phyloP scores from a whole-genome alignment of 2,888 invertebrate species.

The Trisateles emortualis region DNA sequence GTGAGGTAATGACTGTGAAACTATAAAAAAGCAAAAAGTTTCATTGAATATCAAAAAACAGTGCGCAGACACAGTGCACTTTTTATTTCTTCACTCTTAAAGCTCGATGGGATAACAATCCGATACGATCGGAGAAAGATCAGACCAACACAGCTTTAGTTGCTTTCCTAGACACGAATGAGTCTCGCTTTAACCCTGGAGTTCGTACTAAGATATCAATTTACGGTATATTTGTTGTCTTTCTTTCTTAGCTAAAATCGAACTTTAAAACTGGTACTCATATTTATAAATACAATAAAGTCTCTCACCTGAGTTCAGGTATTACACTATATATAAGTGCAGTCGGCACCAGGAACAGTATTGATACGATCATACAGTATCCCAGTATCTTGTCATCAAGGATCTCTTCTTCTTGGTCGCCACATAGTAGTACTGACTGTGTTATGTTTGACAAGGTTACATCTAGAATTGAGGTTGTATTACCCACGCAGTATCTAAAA shows the following conservation, averaged over 20 bases:
- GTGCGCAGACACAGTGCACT: too few relatives aligned
- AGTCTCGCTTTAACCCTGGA: too few relatives aligned
- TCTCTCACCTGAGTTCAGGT: constrained; percentile 65
- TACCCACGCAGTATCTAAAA: constrained; percentile 67
- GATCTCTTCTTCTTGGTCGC: constrained; percentile 44
- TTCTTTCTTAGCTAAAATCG: too few relatives aligned
- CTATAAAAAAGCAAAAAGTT: too few relatives aligned
- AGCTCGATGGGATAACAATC: too few relatives aligned
- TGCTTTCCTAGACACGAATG: too few relatives aligned
- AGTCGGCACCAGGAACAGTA: constrained; percentile 65
- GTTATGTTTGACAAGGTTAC: constrained; percentile 33
- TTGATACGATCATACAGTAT: constrained; percentile 69
- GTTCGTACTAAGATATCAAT: too few relatives aligned
- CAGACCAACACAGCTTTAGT: too few relatives aligned
- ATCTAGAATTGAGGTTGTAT: constrained; percentile 46
- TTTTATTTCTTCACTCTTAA: too few relatives aligned
- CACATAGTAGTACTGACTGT: constrained; percentile 50
- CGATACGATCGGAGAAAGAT: too few relatives aligned
- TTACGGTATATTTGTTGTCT: too few relatives aligned
- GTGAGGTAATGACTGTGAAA: background rate
- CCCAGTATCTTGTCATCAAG: constrained; percentile 57
- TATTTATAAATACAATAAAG: background rate
- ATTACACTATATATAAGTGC: constrained; percentile 63
- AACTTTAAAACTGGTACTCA: background rate
- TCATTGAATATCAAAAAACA: too few relatives aligned